Percentiles rank a stretch among this genome's conserved stretches.
phyloP scores from a whole-genome alignment of 2,113 vertebrate species.

The Cromileptes altivelis region DNA sequence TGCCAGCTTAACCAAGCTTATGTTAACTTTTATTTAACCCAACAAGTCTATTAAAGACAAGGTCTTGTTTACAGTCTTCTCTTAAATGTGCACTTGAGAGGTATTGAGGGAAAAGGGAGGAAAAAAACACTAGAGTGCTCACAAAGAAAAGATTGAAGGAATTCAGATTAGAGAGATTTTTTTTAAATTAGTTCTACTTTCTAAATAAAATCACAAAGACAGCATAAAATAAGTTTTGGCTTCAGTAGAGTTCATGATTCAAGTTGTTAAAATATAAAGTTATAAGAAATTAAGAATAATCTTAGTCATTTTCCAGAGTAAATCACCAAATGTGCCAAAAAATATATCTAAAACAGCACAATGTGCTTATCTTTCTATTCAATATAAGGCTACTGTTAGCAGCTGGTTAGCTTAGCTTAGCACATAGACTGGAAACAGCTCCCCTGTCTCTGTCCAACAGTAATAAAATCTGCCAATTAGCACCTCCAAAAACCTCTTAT shows the following conservation, averaged over 20 bases:
- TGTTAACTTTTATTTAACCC: conserved; percentile 14
- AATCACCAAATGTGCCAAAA: not conserved
- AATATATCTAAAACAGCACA: not conserved
- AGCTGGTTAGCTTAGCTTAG: not conserved
- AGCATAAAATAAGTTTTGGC: not conserved
- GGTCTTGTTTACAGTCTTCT: conserved; percentile 26
- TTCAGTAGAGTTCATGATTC: not conserved
- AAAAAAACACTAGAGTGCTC: not conserved
- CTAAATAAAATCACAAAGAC: not conserved
- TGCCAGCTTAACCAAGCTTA: not conserved
- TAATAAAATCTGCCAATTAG: not conserved
- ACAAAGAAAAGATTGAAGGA: conserved; percentile 10
- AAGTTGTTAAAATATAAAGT: not conserved
- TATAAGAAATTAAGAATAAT: not conserved
- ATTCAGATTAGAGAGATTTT: conserved; percentile 19
- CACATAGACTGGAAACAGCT: not conserved
- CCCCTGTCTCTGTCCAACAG: not conserved
- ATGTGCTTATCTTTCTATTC: not conserved
- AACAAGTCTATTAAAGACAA: conserved; percentile 19
- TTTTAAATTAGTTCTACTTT: not conserved
- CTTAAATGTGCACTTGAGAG: not conserved
- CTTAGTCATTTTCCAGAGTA: not conserved
- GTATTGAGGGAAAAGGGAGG: not conserved
- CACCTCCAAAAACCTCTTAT: not conserved
- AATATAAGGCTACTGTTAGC: not conserved